These are phyloP conservation scores for Heterochromis multidens DNA, from an alignment of 2,113 vertebrate species.

Conservation along the genomic window DNA sequence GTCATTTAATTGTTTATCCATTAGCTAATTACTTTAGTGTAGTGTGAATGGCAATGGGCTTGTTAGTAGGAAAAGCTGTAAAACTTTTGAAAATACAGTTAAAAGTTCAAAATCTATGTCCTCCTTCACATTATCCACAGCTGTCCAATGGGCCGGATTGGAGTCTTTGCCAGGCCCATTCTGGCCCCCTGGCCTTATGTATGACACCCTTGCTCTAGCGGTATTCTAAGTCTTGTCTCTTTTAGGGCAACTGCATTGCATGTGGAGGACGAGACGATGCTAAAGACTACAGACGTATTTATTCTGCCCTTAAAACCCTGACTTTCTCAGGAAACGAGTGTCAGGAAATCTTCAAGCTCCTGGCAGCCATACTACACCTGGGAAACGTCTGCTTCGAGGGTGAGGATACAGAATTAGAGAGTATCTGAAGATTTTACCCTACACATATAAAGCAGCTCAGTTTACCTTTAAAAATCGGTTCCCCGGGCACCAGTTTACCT, in stretches of 20 bases:
- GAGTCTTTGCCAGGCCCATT: not conserved
- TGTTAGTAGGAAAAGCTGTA: not conserved
- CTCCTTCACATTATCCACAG: not conserved
- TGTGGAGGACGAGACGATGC: slow-evolving; percentile 80
- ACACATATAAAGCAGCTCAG: not conserved
- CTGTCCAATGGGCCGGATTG: not conserved
- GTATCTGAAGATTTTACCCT: not conserved
- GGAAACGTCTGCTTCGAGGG: slow-evolving; percentile 89
- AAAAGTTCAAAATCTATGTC: fast-evolving
- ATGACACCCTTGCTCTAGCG: not conserved
- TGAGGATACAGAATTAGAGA: slow-evolving; percentile 28
- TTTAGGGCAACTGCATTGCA: slow-evolving; percentile 80
- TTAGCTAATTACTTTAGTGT: not conserved
- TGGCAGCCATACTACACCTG: slow-evolving; percentile 89
- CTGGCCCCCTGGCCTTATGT: not conserved
- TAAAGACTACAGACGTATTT: slow-evolving; percentile 80
- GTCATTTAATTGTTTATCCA: not conserved
- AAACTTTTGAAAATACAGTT: not conserved
- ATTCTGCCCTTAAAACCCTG: slow-evolving; percentile 86
- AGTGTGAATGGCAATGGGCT: not conserved
- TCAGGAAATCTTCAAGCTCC: slow-evolving; percentile 85
- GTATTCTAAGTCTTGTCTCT: not conserved
- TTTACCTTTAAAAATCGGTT: not conserved
- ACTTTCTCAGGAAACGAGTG: slow-evolving; percentile 85
- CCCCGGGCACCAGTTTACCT: no score